A percentile compares a stretch with the other conserved stretches of the same genome.
Conservation (phyloP, 2,888 invertebrate genomes). For the Diloba caeruleocephala region DNA sequence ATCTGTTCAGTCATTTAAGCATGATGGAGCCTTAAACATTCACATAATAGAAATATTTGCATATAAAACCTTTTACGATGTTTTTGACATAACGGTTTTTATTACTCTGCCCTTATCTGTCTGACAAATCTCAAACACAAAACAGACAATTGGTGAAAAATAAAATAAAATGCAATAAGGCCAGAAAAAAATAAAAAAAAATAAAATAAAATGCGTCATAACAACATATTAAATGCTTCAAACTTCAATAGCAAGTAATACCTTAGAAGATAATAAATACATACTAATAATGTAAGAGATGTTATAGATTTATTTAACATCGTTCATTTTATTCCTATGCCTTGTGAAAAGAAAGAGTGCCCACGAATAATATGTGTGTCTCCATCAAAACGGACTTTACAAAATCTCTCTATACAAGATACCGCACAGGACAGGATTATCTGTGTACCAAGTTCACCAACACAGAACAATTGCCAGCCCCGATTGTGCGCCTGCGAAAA, state of each 20-base stretch:
- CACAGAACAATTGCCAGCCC: neutral
- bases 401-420: conserved; percentile 4
- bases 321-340: conserved; percentile 12
- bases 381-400: neutral
- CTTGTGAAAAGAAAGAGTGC: conserved; percentile 6
- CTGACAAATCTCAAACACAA: no score
- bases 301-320: conserved; percentile 9
- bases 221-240: neutral
- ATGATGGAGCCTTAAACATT: no score
- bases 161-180: no score
- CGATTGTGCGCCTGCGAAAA: conserved; percentile 5
- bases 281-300: conserved; percentile 3
- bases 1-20: no score
- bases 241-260: neutral
- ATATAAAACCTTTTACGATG: no score
- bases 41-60: no score
- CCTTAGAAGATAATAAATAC: neutral
- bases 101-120: no score
- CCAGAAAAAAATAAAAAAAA: no score
- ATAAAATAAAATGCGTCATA: conserved; percentile 3
- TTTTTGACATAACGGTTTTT: no score
- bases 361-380: neutral
- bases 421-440: neutral
- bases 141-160: no score
- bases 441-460: neutral